Evolutionary conservation across 2,797 vertebrate genomes (phyloP), one percentile per base, ranked within the genome.

Genomic region (Ambastaia sidthimunki): DNA sequence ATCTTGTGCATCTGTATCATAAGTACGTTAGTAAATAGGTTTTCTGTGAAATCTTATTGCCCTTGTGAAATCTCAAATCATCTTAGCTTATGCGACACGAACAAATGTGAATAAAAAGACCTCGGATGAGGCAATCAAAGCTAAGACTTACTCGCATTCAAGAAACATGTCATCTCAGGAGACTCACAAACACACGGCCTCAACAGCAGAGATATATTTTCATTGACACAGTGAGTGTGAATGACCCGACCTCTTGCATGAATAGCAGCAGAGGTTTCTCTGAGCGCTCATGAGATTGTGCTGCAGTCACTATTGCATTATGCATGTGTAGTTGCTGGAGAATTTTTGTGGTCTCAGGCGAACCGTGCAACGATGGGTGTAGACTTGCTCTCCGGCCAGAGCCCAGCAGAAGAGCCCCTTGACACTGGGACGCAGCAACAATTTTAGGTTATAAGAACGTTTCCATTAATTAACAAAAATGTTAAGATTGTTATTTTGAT

Each of bases 301-400:
- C 28, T 77, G 76, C 71, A 85, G 84, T 85, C 86, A 62, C 77
- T 82, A 74, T n/a, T 82, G 74, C 62, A 80, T 84, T 81, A 82
- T 82, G 72, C 76, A 87, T 87, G 77, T 84, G 81, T 73, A 81
- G 77, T 76, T 80, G 79, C 52, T 57, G 47, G 70, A 73, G 78
- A 85, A 81, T 67, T 83, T 78, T 76, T 59, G 79, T 62, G 71
- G 52, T 84, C 74, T 79, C 73, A 76, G 82, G 85, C 80, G 73
- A 84, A 82, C 28, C 9, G 3, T 74, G 63, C 4, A 50, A 65
- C 73, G 66, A 82, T 69, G 28, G 63, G 19, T 48, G 34, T 11
- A 54, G 68, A 41, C 76, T 71, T 37, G 59, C 28, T 63, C 69
- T 63, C 67, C 16, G 13, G 41, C 23, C 55, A 50, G 25, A 6